These are phyloP conservation scores for Kryptolebias marmoratus DNA, from an alignment of 2,113 vertebrate species.

Conservation along the genomic window DNA sequence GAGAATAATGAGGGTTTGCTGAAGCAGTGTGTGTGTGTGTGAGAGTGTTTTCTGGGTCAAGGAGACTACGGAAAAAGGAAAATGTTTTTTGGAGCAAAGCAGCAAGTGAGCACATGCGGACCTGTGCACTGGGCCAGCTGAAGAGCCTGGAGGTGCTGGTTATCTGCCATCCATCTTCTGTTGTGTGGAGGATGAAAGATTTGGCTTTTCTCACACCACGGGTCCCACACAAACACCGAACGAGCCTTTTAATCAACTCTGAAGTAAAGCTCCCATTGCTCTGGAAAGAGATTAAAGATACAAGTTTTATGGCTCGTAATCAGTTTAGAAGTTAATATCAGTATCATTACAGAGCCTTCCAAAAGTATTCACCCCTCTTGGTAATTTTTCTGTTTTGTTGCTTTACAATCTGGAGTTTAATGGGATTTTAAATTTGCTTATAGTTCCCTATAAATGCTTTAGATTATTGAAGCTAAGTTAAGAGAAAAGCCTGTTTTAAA, in stretches of 20 bases:
- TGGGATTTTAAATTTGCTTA: too few relatives aligned
- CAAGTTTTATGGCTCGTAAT: constrained; percentile 13
- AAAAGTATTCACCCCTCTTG: too few relatives aligned
- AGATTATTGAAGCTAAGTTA: too few relatives aligned
- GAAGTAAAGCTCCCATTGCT: background rate
- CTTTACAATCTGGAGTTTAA: too few relatives aligned
- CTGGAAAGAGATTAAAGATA: constrained; percentile 15
- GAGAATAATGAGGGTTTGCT: constrained; percentile 57
- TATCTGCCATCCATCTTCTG: constrained; percentile 52
- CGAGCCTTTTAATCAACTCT: constrained; percentile 12
- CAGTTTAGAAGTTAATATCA: background rate
- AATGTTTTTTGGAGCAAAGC: constrained; percentile 68
- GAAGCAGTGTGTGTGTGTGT: constrained; percentile 13
- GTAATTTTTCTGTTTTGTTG: too few relatives aligned
- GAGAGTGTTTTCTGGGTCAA: constrained; percentile 78
- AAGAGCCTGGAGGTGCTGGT: constrained; percentile 44
- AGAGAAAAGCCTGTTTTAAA: too few relatives aligned
- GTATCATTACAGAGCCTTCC: too few relatives aligned
- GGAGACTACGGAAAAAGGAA: constrained; percentile 73
- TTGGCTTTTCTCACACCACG: constrained; percentile 25
- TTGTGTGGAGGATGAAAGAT: constrained; percentile 37
- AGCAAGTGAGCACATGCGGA: constrained; percentile 48
- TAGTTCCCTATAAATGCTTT: too few relatives aligned
- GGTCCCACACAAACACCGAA: constrained; percentile 29
- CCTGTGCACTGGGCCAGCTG: constrained; percentile 28